Conservation (phyloP, 1,140 invertebrate species). For the Drosophila sp. region DNA sequence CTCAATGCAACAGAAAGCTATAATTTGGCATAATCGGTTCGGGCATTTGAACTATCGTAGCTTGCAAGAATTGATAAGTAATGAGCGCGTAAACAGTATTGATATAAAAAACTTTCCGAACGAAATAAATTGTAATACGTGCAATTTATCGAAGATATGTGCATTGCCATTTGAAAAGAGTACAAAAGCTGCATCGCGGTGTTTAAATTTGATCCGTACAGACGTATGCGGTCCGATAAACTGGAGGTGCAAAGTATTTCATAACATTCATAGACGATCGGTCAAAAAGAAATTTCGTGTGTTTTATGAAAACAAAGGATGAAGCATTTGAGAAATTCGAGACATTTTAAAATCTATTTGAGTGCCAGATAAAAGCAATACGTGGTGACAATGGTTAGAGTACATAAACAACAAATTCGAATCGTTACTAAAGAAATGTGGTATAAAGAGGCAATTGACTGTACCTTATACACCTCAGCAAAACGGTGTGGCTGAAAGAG, state of each 20-base stretch:
- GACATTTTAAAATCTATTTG: background rate
- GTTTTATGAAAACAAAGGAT: constrained; percentile 8
- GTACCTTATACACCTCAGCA: constrained; percentile 4
- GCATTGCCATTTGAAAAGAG: background rate
- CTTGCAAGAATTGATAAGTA: background rate
- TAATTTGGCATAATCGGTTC: constrained; percentile 1
- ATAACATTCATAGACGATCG: constrained; percentile 15
- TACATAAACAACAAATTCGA: background rate
- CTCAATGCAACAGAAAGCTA: background rate
- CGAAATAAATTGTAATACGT: constrained; percentile 8
- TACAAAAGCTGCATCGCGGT: background rate
- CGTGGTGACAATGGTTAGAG: background rate
- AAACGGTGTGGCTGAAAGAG: constrained; percentile 15
- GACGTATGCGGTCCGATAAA: constrained; percentile 6
- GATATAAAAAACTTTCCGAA: background rate
- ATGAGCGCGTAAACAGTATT: background rate
- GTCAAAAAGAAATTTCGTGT: constrained; percentile 8
- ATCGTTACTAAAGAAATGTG: no score
- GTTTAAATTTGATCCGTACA: background rate
- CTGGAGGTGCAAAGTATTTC: constrained; percentile 4
- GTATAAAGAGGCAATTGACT: background rate
- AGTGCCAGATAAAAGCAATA: background rate
- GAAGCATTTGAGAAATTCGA: constrained; percentile 14
- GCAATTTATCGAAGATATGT: background rate
- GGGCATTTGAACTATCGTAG: background rate